phyloP scores from a whole-genome alignment of 2,888 invertebrate species.

The Platerodrilus igneus region DNA sequence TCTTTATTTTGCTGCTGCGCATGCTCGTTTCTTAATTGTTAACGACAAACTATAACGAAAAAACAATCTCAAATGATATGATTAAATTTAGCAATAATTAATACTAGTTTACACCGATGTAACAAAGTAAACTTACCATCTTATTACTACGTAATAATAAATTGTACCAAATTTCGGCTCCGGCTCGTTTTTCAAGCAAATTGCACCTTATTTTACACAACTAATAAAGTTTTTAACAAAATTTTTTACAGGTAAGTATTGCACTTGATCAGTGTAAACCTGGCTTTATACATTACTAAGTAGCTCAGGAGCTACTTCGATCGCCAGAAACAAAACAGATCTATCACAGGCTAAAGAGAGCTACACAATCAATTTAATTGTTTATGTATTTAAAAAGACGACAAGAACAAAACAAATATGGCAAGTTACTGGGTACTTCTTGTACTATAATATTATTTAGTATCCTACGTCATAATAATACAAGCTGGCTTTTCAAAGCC shows the following conservation, averaged over 20 bases:
- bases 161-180: conserved; percentile 22
- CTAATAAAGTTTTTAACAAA: conserved; percentile 22
- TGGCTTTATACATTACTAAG: conserved; percentile 9
- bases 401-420: conserved; percentile 26
- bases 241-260: conserved; percentile 32
- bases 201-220: conserved; percentile 19
- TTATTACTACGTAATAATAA: no score
- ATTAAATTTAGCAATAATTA: no score
- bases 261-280: conserved; percentile 33
- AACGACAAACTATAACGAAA: no score
- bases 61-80: no score
- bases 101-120: conserved; percentile 27
- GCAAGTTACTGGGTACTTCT: conserved; percentile 43
- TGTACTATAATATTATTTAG: conserved; percentile 37
- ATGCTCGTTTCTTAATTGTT: no score
- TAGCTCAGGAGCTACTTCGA: no score
- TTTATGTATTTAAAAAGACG: conserved; percentile 5
- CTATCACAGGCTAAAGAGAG: conserved; percentile 48
- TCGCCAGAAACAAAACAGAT: no score
- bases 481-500: conserved; percentile 27
- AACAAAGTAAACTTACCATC: conserved; percentile 14
- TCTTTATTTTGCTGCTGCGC: conserved; percentile 10
- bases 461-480: conserved; percentile 22
- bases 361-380: conserved; percentile 33
- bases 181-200: conserved; percentile 14